Conservation (phyloP, 1,140 invertebrate species). For the Orius insidiosus region DNA sequence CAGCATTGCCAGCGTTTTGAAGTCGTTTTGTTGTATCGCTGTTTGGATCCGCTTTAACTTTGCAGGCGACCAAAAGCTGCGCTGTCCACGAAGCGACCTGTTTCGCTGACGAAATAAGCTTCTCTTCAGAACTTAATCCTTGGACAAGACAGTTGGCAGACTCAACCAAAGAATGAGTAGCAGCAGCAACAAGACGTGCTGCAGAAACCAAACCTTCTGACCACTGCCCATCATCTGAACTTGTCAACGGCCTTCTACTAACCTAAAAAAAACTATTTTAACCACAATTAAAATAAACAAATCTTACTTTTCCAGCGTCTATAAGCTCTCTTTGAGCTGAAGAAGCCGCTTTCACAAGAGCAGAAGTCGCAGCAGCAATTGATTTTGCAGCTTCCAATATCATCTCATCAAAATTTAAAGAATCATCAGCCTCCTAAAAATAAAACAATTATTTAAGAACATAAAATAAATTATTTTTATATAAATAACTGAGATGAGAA, state of each 20-base stretch:
- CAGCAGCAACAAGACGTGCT: constrained; percentile 85
- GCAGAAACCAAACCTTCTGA: constrained; percentile 77
- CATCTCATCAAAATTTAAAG: constrained; percentile 95
- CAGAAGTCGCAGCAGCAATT: constrained; percentile 90
- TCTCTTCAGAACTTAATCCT: constrained; percentile 85
- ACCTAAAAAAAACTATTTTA: constrained; percentile 33
- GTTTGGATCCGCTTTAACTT: constrained; percentile 91
- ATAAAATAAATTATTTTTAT: background rate
- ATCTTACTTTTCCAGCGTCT: constrained; percentile 45
- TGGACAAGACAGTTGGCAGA: constrained; percentile 93
- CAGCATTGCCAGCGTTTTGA: constrained; percentile 85
- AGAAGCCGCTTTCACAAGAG: constrained; percentile 88
- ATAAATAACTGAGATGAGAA: background rate
- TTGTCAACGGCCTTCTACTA: constrained; percentile 54
- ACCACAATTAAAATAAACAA: constrained; percentile 4
- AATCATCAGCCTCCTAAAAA: constrained; percentile 73
- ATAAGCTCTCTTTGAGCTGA: constrained; percentile 90
- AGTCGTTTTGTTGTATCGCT: constrained; percentile 84
- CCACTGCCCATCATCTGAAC: constrained; percentile 95
- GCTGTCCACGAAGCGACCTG: constrained; percentile 95
- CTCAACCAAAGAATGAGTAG: constrained; percentile 92
- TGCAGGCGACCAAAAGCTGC: constrained; percentile 91
- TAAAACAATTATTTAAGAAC: constrained; percentile 5
- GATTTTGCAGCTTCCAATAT: constrained; percentile 96
- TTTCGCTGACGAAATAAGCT: constrained; percentile 90